A percentile compares a stretch with the other conserved stretches of the same genome.
Conservation (phyloP, 2,113 vertebrate genomes). For the Acrocephalus arundinaceus region DNA sequence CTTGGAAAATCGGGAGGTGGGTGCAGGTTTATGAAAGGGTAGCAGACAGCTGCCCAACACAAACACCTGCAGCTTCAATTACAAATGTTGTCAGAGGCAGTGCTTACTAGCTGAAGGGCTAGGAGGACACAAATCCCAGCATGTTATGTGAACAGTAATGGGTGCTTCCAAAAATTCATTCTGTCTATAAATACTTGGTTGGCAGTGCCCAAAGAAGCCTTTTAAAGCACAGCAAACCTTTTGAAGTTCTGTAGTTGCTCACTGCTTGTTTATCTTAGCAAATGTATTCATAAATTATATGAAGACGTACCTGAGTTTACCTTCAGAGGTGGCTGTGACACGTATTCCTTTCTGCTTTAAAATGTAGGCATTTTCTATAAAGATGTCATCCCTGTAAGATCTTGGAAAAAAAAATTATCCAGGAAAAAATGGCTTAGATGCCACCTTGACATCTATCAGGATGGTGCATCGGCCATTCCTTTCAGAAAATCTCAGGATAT, state of each 20-base stretch:
- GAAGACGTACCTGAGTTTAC: not conserved
- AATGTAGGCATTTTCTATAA: not conserved
- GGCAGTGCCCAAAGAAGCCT: not conserved
- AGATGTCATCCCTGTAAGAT: not conserved
- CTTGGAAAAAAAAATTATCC: not conserved
- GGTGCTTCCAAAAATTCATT: not conserved
- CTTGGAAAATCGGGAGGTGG: not conserved
- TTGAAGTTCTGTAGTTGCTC: not conserved
- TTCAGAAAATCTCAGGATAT: not conserved
- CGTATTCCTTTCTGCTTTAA: not conserved
- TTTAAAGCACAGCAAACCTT: not conserved
- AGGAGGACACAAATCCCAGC: not conserved
- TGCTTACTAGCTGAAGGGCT: not conserved
- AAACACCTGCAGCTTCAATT: not conserved
- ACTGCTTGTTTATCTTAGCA: not conserved
- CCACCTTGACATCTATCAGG: not conserved
- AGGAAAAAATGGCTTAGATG: not conserved
- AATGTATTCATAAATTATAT: not conserved
- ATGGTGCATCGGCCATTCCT: not conserved
- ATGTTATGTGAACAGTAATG: not conserved
- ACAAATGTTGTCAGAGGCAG: not conserved
- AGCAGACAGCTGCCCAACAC: not conserved
- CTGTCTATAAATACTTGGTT: not conserved
- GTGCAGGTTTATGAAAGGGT: not conserved
- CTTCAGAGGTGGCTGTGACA: not conserved